Percentiles rank a stretch among this genome's conserved stretches.
Conservation (phyloP, 2,113 vertebrate species). For the Myxocyprinus asiaticus region DNA sequence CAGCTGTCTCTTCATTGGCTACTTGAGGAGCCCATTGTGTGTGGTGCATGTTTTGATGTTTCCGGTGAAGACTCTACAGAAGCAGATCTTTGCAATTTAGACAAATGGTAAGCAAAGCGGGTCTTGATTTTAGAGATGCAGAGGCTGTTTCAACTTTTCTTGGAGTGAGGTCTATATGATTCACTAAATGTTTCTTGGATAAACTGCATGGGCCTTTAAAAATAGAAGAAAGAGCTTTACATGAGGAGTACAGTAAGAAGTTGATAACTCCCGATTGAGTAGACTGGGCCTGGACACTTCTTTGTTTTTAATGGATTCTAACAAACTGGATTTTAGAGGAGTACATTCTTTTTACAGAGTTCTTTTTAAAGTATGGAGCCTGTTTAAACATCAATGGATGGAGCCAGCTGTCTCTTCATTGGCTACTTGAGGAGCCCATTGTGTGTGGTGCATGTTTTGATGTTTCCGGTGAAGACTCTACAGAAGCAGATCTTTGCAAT, state of each 20-base stretch:
- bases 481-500: no score
- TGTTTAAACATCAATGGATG: no score
- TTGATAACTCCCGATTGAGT: neutral
- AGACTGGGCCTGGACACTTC: neutral
- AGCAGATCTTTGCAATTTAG: no score
- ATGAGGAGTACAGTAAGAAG: neutral
- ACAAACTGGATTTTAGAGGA: neutral
- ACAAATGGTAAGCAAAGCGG: no score
- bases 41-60: neutral
- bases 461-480: no score
- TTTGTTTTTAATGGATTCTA: neutral
- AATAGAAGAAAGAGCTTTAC: neutral
- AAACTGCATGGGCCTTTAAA: neutral
- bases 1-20: neutral
- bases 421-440: neutral
- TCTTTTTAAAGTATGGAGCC: no score
- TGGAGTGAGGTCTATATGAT: neutral
- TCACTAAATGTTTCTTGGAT: neutral
- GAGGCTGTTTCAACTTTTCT: neutral
- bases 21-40: neutral
- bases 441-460: neutral
- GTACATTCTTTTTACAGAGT: no score
- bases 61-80: no score
- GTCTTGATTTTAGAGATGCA: no score
- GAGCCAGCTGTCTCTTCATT: neutral